These are phyloP conservation scores for Apodemus sylvaticus DNA, from an alignment of 2,113 vertebrate genomes.

Conservation along the genomic window DNA sequence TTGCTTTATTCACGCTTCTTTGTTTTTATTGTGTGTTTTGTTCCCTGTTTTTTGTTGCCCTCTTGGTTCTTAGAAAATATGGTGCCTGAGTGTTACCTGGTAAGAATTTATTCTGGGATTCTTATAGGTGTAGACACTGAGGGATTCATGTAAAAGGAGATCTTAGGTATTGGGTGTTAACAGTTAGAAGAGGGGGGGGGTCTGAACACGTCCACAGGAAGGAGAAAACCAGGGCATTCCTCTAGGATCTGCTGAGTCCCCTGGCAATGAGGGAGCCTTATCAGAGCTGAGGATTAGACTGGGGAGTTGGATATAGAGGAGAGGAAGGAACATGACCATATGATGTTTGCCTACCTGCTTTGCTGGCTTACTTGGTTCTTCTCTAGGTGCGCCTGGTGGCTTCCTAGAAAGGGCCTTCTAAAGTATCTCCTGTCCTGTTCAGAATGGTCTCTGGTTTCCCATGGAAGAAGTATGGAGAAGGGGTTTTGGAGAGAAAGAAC, in stretches of 20 bases:
- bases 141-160: background rate
- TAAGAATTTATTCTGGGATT: background rate
- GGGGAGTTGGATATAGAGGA: background rate
- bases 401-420: background rate
- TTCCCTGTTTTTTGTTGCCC: too few relatives aligned
- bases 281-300: background rate
- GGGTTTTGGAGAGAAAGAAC: background rate
- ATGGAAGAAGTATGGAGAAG: too few relatives aligned
- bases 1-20: background rate
- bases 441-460: background rate
- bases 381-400: background rate
- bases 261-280: background rate
- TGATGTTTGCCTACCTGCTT: too few relatives aligned
- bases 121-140: background rate
- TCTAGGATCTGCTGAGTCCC: background rate
- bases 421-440: background rate
- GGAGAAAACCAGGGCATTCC: fast-evolving
- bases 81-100: background rate
- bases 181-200: too few relatives aligned
- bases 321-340: background rate
- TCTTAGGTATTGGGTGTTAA: too few relatives aligned
- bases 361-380: background rate
- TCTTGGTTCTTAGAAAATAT: background rate
- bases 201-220: background rate
- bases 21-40: background rate